These are phyloP conservation scores for Theocolax elegans DNA, from an alignment of 1,140 invertebrate genomes.

Conservation along the genomic window DNA sequence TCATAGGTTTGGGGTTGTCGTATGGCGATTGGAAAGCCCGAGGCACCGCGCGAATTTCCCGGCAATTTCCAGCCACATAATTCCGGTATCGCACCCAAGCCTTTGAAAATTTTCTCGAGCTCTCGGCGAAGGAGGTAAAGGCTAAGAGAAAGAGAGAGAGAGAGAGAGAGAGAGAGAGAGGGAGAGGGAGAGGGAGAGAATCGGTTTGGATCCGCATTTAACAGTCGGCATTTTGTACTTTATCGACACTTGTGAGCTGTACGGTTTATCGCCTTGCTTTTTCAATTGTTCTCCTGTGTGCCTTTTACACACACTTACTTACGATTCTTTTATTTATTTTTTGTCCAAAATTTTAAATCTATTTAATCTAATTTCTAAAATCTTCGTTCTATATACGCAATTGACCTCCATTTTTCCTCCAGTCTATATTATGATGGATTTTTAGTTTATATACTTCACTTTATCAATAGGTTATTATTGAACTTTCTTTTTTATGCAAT, in stretches of 20 bases:
- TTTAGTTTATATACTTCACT: no score
- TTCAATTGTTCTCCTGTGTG: constrained; percentile 1
- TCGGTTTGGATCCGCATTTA: constrained; percentile 29
- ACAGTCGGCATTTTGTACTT: constrained; percentile 36
- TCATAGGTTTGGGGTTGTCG: no score
- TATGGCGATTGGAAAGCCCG: no score
- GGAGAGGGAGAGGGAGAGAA: background rate
- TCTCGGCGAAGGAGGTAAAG: background rate
- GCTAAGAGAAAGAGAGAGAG: background rate
- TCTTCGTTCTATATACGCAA: no score
- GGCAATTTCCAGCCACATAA: constrained; percentile 47
- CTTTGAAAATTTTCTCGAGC: constrained; percentile 7
- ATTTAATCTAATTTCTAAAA: no score
- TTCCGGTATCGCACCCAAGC: constrained; percentile 1
- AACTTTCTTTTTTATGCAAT: no score
- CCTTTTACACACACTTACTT: background rate
- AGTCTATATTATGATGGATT: no score
- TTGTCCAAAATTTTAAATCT: no score
- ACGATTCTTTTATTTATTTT: background rate
- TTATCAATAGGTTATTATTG: no score
- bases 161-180: no score
- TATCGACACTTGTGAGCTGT: constrained; percentile 20
- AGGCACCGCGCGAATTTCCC: constrained; percentile 48
- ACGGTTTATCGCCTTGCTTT: constrained; percentile 13
- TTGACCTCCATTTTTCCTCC: no score